phyloP scores from a whole-genome alignment of 2,888 invertebrate genomes.

The Dolomedes plantarius region DNA sequence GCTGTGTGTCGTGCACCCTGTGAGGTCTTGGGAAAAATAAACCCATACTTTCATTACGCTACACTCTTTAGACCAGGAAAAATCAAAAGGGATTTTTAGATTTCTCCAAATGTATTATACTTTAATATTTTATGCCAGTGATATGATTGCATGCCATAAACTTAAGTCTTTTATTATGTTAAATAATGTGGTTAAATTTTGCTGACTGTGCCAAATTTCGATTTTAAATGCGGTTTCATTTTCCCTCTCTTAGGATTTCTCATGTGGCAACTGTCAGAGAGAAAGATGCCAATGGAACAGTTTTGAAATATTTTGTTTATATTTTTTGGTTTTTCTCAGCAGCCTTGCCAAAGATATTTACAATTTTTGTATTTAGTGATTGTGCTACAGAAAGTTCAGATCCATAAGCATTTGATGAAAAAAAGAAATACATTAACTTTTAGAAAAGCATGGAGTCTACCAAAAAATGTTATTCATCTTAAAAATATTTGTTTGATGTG shows the following conservation, averaged over 20 bases:
- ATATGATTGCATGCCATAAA: too few species aligned
- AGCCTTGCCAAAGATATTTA: slow-evolving; percentile 68
- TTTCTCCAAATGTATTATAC: too few species aligned
- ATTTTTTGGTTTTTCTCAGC: slow-evolving; percentile 48
- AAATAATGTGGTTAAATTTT: too few species aligned
- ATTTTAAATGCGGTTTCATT: too few species aligned
- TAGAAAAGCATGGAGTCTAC: not conserved
- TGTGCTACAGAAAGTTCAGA: slow-evolving; percentile 15
- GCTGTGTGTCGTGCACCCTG: too few species aligned
- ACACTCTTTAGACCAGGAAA: too few species aligned
- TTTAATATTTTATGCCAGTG: too few species aligned
- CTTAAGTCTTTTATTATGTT: too few species aligned
- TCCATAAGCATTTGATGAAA: not conserved
- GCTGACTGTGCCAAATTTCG: too few species aligned
- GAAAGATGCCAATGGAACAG: slow-evolving; percentile 45
- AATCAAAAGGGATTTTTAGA: too few species aligned
- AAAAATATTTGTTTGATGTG: not conserved
- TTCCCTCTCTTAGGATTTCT: slow-evolving; percentile 22
- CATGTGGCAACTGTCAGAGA: slow-evolving; percentile 38
- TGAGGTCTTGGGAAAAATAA: too few species aligned
- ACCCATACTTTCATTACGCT: too few species aligned
- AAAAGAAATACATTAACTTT: not conserved
- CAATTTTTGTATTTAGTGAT: slow-evolving; percentile 52
- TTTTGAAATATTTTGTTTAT: slow-evolving; percentile 49
- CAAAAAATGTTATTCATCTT: not conserved